Conservation (phyloP, 2,113 vertebrate genomes). For the Seriola aureovittata region DNA sequence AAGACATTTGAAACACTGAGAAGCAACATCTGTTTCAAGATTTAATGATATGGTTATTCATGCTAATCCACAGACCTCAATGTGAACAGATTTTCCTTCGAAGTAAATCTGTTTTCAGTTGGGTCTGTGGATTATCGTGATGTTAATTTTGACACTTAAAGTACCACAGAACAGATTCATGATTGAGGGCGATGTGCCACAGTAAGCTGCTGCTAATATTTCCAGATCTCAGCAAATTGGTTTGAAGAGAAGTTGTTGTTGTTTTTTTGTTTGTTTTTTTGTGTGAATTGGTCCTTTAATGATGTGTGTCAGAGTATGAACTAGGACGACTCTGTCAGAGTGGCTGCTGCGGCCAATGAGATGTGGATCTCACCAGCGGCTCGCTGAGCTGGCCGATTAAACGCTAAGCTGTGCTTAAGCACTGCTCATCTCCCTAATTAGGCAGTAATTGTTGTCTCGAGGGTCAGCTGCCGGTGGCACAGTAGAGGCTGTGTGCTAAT, state of each 20-base stretch:
- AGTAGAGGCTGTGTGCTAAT: slow-evolving; percentile 39
- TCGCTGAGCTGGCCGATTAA: slow-evolving; percentile 64
- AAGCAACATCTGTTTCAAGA: slow-evolving; percentile 49
- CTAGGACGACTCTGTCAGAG: neutral
- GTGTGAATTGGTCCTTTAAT: neutral
- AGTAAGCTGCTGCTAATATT: neutral
- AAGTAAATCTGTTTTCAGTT: slow-evolving; percentile 9
- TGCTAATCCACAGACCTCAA: slow-evolving; percentile 19
- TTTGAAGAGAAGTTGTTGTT: too few species aligned
- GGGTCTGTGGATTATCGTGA: slow-evolving; percentile 16
- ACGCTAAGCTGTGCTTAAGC: slow-evolving; percentile 76
- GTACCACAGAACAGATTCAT: slow-evolving; percentile 5
- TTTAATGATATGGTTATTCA: slow-evolving; percentile 36
- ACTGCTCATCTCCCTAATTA: slow-evolving; percentile 83
- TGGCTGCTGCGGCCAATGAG: slow-evolving; percentile 12
- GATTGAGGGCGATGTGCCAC: neutral
- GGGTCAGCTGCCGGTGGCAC: slow-evolving; percentile 54
- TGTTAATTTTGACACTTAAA: slow-evolving; percentile 20
- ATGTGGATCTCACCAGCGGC: slow-evolving; percentile 50
- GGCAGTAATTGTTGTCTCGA: slow-evolving; percentile 78
- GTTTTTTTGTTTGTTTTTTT: neutral
- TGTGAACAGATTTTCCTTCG: neutral
- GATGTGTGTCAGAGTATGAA: neutral
- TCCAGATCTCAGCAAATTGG: neutral
- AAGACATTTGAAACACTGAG: neutral